phyloP scores from a whole-genome alignment of 2,113 vertebrate genomes.

The Brachypodius melanocephalos region DNA sequence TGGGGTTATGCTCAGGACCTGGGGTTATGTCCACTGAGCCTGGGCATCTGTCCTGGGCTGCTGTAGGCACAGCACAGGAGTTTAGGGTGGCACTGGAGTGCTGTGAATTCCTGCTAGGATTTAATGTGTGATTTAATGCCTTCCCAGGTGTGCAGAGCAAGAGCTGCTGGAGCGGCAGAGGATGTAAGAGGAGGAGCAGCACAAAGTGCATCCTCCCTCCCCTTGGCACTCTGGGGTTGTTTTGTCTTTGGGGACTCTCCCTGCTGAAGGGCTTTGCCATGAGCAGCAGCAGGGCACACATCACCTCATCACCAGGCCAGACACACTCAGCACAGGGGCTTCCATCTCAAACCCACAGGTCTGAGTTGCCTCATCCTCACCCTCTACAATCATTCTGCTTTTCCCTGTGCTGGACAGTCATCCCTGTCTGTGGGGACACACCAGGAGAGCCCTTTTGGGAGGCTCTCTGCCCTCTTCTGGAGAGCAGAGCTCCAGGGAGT shows the following conservation, averaged over 20 bases:
- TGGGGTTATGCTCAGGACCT: background rate
- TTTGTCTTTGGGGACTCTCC: background rate
- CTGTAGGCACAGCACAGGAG: background rate
- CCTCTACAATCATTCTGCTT: background rate
- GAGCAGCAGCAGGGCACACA: fast-evolving
- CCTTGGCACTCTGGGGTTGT: background rate
- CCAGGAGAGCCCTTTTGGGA: background rate
- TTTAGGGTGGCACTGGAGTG: background rate
- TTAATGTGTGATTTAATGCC: background rate
- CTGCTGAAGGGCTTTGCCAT: background rate
- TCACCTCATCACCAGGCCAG: background rate
- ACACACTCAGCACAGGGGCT: background rate
- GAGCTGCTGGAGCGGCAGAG: background rate
- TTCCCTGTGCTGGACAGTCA: background rate
- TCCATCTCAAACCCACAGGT: background rate
- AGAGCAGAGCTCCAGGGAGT: background rate
- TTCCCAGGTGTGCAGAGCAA: background rate
- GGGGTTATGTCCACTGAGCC: fast-evolving
- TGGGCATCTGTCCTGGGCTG: fast-evolving
- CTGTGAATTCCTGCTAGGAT: background rate
- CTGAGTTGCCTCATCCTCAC: background rate
- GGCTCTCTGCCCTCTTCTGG: background rate
- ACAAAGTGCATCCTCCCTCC: fast-evolving
- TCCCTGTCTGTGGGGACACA: background rate
- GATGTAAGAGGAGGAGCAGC: fast-evolving